These are phyloP conservation scores for Synergus gifuensis DNA, from an alignment of 2,888 invertebrate species.

Conservation along the genomic window DNA sequence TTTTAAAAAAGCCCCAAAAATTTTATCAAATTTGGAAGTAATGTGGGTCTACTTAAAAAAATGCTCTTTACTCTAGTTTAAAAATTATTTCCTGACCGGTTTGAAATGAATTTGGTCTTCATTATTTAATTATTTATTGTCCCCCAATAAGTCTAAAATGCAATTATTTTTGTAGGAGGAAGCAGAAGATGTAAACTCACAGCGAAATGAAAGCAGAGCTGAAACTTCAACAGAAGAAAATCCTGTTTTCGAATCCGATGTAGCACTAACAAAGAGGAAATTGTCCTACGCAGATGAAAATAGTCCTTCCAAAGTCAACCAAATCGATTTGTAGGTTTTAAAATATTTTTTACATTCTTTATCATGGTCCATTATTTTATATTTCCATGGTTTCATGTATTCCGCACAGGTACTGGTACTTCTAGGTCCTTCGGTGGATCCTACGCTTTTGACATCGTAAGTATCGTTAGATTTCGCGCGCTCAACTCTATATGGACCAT, in stretches of 20 bases:
- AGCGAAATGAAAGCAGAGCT: constrained; percentile 17
- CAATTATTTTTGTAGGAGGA: constrained; percentile 6
- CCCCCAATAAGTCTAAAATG: neutral
- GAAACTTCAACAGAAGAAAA: constrained; percentile 27
- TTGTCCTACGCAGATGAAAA: constrained; percentile 65
- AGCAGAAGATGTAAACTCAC: neutral
- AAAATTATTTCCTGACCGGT: too few relatives aligned
- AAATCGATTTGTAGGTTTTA: constrained; percentile 63
- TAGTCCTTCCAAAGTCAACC: constrained; percentile 60
- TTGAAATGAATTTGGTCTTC: too few relatives aligned
- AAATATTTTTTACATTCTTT: constrained; percentile 16
- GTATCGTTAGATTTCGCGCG: constrained; percentile 40
- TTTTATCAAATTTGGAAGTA: too few relatives aligned
- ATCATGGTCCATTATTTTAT: neutral
- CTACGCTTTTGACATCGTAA: constrained; percentile 42
- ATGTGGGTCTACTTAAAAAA: too few relatives aligned
- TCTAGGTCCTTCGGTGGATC: constrained; percentile 37
- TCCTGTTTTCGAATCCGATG: constrained; percentile 26
- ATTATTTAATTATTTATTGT: neutral
- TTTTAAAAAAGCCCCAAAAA: too few relatives aligned
- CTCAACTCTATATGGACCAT: constrained; percentile 65
- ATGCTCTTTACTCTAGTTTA: too few relatives aligned
- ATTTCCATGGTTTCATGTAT: constrained; percentile 47
- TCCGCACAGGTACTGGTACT: constrained; percentile 44
- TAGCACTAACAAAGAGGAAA: constrained; percentile 62